Conservation (phyloP, 2,888 invertebrate species). For the Aphrophora alni region DNA sequence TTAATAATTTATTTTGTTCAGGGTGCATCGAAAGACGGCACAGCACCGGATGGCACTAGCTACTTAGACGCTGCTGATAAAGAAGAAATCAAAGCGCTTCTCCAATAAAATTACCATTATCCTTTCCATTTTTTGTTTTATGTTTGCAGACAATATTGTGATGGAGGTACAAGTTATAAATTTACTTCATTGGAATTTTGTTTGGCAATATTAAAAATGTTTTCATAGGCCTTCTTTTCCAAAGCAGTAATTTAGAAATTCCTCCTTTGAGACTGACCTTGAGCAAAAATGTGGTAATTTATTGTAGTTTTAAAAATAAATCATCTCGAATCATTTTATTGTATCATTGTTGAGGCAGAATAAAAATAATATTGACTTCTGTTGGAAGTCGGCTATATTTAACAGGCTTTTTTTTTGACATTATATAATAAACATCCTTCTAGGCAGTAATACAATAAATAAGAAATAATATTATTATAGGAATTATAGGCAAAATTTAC, state of each 20-base stretch:
- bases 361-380: no score
- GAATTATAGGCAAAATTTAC: no score
- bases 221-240: background rate
- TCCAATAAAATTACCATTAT: conserved; percentile 55
- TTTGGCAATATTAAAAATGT: no score
- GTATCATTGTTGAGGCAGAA: no score
- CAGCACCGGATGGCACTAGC: conserved; percentile 85
- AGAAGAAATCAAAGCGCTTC: conserved; percentile 85
- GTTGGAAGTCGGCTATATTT: no score
- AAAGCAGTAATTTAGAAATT: background rate
- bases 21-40: conserved; percentile 83
- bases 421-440: no score
- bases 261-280: background rate
- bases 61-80: conserved; percentile 91
- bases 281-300: background rate
- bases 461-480: no score
- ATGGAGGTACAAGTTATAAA: background rate
- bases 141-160: background rate
- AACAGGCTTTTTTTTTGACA: no score
- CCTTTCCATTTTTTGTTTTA: background rate
- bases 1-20: conserved; percentile 56
- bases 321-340: no score
- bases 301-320: background rate
- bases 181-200: background rate
- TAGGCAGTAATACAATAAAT: no score